Percentiles rank a stretch among this genome's conserved stretches.
phyloP scores from a whole-genome alignment of 2,888 invertebrate species.

The Himalopsyche tibetana region DNA sequence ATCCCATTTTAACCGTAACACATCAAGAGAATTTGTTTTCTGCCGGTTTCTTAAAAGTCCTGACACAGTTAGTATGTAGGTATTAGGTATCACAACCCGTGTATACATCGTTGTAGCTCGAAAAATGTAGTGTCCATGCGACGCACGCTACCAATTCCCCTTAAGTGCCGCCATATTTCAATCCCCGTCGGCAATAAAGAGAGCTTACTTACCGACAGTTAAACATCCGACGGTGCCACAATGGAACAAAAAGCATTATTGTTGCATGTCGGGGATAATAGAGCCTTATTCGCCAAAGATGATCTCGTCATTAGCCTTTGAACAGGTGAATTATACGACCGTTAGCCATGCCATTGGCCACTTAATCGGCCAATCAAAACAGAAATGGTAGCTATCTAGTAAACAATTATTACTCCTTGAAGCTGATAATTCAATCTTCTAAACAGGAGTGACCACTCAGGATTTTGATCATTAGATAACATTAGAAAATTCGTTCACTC shows the following conservation, averaged over 20 bases:
- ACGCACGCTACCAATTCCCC: slow-evolving; percentile 57
- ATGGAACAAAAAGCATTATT: slow-evolving; percentile 60
- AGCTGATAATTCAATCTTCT: too few relatives aligned
- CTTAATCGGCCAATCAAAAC: not conserved
- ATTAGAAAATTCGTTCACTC: too few relatives aligned
- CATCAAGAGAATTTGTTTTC: too few relatives aligned
- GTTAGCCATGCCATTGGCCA: not conserved
- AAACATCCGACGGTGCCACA: slow-evolving; percentile 51
- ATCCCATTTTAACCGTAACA: too few relatives aligned
- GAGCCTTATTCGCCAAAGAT: slow-evolving; percentile 23
- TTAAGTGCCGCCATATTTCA: slow-evolving; percentile 63
- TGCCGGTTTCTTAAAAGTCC: not conserved
- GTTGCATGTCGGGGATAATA: slow-evolving; percentile 48
- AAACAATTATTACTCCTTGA: too few relatives aligned
- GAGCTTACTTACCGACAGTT: slow-evolving; percentile 51
- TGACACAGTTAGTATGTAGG: not conserved
- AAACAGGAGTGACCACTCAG: too few relatives aligned
- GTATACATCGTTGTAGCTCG: not conserved
- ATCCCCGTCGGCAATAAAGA: slow-evolving; percentile 58
- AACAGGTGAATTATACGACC: not conserved
- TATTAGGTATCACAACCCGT: not conserved
- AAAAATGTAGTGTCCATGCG: slow-evolving; percentile 22
- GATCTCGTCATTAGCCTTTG: slow-evolving; percentile 20
- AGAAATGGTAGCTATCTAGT: too few relatives aligned
- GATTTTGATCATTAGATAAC: too few relatives aligned